Conservation (phyloP, 2,113 vertebrate species). For the Lophius piscatorius region DNA sequence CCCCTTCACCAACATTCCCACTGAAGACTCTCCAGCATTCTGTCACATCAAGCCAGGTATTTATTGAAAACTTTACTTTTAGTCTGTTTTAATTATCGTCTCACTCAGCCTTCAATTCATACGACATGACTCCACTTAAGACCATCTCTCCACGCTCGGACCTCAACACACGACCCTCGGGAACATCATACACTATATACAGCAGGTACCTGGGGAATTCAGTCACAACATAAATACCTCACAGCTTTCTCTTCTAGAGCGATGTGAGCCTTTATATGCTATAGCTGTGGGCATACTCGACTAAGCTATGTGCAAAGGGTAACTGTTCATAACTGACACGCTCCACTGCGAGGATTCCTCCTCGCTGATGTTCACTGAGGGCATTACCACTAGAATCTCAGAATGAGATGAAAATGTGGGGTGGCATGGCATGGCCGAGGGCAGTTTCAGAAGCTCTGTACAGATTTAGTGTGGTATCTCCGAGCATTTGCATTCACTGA, state of each 20-base stretch:
- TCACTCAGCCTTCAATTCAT: too few species aligned
- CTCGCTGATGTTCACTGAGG: conserved; percentile 19
- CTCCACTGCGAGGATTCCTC: conserved; percentile 31
- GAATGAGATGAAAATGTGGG: conserved; percentile 59
- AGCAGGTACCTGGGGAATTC: too few species aligned
- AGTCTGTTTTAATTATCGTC: too few species aligned
- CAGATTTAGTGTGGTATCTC: conserved; percentile 59
- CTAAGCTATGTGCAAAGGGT: background rate
- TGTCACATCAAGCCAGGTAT: too few species aligned
- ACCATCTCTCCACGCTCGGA: too few species aligned
- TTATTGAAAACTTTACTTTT: too few species aligned
- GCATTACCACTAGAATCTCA: conserved; percentile 25
- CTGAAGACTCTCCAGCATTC: too few species aligned
- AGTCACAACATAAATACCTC: too few species aligned
- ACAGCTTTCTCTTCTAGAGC: background rate
- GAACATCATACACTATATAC: too few species aligned
- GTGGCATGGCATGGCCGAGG: conserved; percentile 62
- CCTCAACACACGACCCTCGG: too few species aligned
- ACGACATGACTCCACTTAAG: too few species aligned
- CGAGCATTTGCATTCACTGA: conserved; percentile 61
- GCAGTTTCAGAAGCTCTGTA: conserved; percentile 55
- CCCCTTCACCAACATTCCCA: too few species aligned
- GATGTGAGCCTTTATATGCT: background rate
- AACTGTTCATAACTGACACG: conserved; percentile 26
- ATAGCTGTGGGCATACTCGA: background rate